Conservation (phyloP, 1,140 invertebrate genomes). For the Elysia chlorotica region DNA sequence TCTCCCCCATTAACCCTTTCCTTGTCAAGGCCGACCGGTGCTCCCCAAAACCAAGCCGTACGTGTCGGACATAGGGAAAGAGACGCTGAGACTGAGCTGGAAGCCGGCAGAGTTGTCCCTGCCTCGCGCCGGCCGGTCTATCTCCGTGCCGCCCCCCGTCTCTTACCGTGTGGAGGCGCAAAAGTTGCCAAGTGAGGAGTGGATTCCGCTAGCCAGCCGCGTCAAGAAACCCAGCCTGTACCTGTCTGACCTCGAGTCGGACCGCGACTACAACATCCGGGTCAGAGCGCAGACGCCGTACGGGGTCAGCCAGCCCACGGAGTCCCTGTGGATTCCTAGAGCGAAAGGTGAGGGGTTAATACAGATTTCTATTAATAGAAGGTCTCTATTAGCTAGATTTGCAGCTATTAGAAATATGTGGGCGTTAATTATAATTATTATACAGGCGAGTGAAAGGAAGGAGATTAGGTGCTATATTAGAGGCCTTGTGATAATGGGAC, state of each 20-base stretch:
- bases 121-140: slow-evolving; percentile 15
- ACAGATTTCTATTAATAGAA: background rate
- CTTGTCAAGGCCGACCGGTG: slow-evolving; percentile 42
- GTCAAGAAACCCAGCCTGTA: slow-evolving; percentile 44
- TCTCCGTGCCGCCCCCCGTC: slow-evolving; percentile 36
- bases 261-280: slow-evolving; percentile 50
- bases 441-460: too few relatives aligned
- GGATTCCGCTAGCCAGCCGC: slow-evolving; percentile 46
- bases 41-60: slow-evolving; percentile 47
- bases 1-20: too few relatives aligned
- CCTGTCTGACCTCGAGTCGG: slow-evolving; percentile 42
- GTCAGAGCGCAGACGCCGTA: slow-evolving; percentile 55
- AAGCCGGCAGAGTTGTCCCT: slow-evolving; percentile 37
- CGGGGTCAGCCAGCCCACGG: slow-evolving; percentile 51
- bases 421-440: too few relatives aligned
- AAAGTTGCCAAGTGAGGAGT: slow-evolving; percentile 48
- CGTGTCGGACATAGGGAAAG: slow-evolving; percentile 51
- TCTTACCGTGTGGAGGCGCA: slow-evolving; percentile 53
- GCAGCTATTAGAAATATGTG: too few relatives aligned
- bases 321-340: slow-evolving; percentile 49
- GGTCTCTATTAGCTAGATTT: too few relatives aligned
- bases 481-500: too few relatives aligned
- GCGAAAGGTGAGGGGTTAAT: slow-evolving; percentile 39
- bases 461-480: too few relatives aligned
- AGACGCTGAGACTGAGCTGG: slow-evolving; percentile 51